These are phyloP conservation scores for Lamellibrachia luymesi DNA, from an alignment of 1,140 invertebrate species.

Conservation along the genomic window DNA sequence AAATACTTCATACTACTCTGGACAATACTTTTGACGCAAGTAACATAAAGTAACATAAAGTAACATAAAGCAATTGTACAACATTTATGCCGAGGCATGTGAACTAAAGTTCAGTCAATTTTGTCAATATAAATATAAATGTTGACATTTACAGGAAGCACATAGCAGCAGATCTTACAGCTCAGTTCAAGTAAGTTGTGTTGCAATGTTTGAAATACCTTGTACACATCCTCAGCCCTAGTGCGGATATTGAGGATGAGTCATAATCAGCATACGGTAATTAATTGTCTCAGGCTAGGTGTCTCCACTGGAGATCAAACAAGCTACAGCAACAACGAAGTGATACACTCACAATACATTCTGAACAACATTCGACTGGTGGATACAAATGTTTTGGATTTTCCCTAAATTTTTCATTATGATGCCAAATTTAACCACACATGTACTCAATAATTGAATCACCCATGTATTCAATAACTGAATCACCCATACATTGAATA, in stretches of 20 bases:
- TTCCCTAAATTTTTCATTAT: background rate
- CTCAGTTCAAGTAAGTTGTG: background rate
- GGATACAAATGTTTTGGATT: background rate
- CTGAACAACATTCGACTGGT: background rate
- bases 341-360: background rate
- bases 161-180: background rate
- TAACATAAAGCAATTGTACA: too few species aligned
- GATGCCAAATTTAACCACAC: background rate
- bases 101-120: background rate
- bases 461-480: background rate
- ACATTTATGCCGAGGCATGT: background rate
- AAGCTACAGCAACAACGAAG: background rate
- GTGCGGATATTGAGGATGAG: background rate
- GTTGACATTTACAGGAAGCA: background rate
- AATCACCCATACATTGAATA: too few species aligned
- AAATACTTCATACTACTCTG: background rate
- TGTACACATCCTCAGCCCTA: background rate
- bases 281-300: background rate
- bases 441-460: background rate
- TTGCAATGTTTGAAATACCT: background rate
- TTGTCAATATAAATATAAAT: background rate
- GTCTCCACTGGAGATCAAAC: background rate
- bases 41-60: too few species aligned
- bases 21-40: background rate
- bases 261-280: background rate